Base-by-base conservation (phyloP, 2,797 vertebrate species). In the Chelidonichthys spinosus region DNA sequence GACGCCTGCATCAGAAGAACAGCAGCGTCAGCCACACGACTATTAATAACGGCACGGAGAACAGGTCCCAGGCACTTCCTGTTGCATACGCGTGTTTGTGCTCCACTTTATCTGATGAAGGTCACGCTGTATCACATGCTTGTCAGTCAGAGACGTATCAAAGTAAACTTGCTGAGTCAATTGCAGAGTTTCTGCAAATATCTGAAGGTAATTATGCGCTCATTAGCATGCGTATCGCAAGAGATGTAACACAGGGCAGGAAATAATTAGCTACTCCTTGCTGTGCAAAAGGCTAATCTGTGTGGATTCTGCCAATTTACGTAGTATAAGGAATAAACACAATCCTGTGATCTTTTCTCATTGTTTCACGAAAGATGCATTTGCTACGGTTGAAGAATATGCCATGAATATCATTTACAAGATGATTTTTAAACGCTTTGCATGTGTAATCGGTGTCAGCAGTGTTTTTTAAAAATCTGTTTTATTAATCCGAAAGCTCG, bases 161-260 rank as follows among this genome's bases (percentile, higher is more conserved):
- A 74, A 79, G 75, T 79, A 78, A 89, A 89, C 70, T 68, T 71
- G 79, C 76, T 73, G 82, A 91, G 76, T 91, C 79, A 78, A 66
- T 87, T 63, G 56, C 40, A 47, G 55, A 69, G 78, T 77, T 88
- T 84, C 66, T 81, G 82, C 54, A 87, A 85, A 86, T 72, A 78
- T 79, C 86, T 75, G 52, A 73, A 83, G 71, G 43, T 82, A 78
- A 88, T 92, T 89, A 85, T 55, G 33, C 15, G 2, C 72, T 89
- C 81, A 89, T 91, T 87, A 87, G 76, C 76, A 87, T 82, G 86
- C 60, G 1, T 46, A 74, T 85, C 74, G 78, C 81, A 81, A 58
- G 71, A 80, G 81, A 72, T 83, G 71, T 67, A 83, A 79, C 78
- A 78, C 76, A 33, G 73, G 76, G 68, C 76, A 61, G 65, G 69